Evolutionary conservation across 2,113 vertebrate species (phyloP), one percentile per base, ranked within the genome.

Genomic region (Tauraco erythrolophus): DNA sequence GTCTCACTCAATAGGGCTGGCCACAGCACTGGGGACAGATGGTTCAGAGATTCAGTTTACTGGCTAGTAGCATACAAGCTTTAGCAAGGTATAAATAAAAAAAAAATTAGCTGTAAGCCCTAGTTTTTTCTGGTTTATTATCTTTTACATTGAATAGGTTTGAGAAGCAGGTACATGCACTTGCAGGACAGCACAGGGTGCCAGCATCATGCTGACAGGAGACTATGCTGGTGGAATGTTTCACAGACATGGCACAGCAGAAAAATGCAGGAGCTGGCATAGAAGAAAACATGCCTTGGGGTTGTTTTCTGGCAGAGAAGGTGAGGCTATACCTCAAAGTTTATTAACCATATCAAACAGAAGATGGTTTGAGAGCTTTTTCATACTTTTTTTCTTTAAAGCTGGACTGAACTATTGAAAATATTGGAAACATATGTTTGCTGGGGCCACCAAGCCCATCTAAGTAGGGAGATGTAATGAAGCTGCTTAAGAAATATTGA

Each of bases 341-440:
- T 91, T 75, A 78, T 84, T 58, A 69, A 84, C 31, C 28, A n/a
- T 30, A 75, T 18, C 33, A 82, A 84, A 62, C 6, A 87, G 19
- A 91, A 94, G 75, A 74, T 6, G 2, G 22, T 78, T 84, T 10
- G 70, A 82, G 30, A 60, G 7, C 8, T 58, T 94, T 95, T 77
- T 58, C 41, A 27, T 92, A 51, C 28, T 69, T 89, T 61, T 86
- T 61, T 86, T 74, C 69, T 75, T 91, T 45, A 78, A 93, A 94
- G 68, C 23, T 94, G 77, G 60, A 87, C 5, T 70, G 82, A 91
- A 84, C 51, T 77, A 75, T 27, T 75, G 51, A 94, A 95, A 78
- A 95, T 94, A 96, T 89, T 96, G 90, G 84, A 95, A 97, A 95
- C 88, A 92, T 23, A 87, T 93, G 96, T 89, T 78, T 56, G 46